Evolutionary conservation across 2,797 vertebrate genomes (phyloP).

Genomic region (Vespertilio murinus): DNA sequence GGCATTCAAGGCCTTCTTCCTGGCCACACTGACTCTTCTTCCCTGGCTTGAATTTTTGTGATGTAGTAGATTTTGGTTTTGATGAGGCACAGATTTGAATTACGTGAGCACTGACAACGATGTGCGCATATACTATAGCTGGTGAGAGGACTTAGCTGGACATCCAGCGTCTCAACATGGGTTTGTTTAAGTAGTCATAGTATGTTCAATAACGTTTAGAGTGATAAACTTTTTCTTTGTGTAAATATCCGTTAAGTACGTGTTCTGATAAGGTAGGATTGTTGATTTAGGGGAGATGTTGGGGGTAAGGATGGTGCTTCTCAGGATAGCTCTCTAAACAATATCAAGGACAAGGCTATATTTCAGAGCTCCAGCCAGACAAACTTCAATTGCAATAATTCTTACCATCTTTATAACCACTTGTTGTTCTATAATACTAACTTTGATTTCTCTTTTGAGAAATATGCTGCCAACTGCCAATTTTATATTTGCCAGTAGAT

Average conservation of each 20-base stretch:
- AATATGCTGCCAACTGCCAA: not conserved
- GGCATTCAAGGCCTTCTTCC: not conserved
- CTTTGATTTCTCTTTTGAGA: not conserved
- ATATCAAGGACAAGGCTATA: not conserved
- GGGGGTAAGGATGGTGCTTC: not conserved
- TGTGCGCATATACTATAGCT: not conserved
- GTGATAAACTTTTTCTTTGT: not conserved
- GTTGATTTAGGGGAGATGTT: not conserved
- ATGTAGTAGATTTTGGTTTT: slow-evolving; percentile 17
- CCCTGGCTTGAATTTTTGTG: slow-evolving; percentile 7
- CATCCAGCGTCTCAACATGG: not conserved
- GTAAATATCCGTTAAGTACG: not conserved
- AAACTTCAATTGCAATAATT: not conserved
- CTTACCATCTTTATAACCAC: not conserved
- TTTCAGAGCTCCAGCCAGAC: not conserved
- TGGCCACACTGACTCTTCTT: not conserved
- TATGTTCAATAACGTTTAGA: not conserved
- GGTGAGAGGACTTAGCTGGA: not conserved
- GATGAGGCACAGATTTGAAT: slow-evolving; percentile 38
- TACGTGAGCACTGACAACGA: slow-evolving; percentile 19
- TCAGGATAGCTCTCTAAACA: not conserved
- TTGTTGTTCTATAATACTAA: not conserved
- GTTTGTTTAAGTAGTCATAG: slow-evolving; percentile 29
- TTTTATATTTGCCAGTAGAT: not conserved
- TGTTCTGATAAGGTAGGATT: not conserved